A percentile compares a stretch with the other conserved stretches of the same genome.
phyloP scores from a whole-genome alignment of 2,113 vertebrate genomes.

The Polypterus bichir region DNA sequence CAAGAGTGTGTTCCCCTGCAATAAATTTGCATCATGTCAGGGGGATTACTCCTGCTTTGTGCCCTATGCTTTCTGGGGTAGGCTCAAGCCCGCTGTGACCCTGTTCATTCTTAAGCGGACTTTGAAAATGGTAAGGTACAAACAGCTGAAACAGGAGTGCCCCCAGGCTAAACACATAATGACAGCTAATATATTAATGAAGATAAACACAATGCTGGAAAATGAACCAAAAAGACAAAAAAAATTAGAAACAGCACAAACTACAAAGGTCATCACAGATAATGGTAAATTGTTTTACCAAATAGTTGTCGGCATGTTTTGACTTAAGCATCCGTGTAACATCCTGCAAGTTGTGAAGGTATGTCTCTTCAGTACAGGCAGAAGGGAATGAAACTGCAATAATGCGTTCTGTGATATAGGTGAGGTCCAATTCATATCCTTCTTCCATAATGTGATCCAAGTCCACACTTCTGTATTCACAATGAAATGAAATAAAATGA shows the following conservation, averaged over 20 bases:
- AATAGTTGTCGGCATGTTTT: slow-evolving; percentile 88
- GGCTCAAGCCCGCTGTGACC: too few species aligned
- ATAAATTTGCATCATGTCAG: too few species aligned
- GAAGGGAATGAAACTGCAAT: slow-evolving; percentile 82
- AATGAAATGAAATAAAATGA: too few species aligned
- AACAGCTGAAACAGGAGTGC: too few species aligned
- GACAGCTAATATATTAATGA: background rate
- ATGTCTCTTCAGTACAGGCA: slow-evolving; percentile 73
- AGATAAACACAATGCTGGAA: background rate
- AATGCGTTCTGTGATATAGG: slow-evolving; percentile 86
- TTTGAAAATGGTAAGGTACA: too few species aligned
- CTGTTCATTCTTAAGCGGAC: too few species aligned
- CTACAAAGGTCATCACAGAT: too few species aligned
- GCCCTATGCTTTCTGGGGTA: too few species aligned
- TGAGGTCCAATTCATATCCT: slow-evolving; percentile 82
- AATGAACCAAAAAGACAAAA: background rate
- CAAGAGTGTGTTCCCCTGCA: too few species aligned
- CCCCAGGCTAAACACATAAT: too few species aligned
- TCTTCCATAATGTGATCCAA: slow-evolving; percentile 68
- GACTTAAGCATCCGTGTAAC: slow-evolving; percentile 88
- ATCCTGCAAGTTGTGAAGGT: slow-evolving; percentile 71
- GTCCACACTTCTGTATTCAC: slow-evolving; percentile 26
- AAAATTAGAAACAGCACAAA: too few species aligned
- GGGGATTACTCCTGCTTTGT: too few species aligned
- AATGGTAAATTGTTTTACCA: slow-evolving; percentile 52